Conservation (phyloP, 1,140 invertebrate species). For the Atta colombica region DNA sequence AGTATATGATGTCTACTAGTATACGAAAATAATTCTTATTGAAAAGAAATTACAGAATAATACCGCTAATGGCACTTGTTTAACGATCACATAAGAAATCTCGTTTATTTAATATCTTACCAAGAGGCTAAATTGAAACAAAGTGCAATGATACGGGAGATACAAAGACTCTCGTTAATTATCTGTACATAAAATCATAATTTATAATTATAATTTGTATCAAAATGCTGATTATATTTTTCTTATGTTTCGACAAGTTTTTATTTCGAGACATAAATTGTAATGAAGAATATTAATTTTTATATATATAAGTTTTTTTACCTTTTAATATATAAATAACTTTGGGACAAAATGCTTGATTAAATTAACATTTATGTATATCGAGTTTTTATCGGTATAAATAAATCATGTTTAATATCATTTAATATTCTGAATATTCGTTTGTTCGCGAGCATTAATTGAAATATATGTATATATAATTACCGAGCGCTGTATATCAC, state of each 20-base stretch:
- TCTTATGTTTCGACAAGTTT: background rate
- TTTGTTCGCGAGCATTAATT: background rate
- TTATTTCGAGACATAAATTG: background rate
- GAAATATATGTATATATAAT: constrained; percentile 45
- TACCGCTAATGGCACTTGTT: constrained; percentile 28
- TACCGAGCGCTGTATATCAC: constrained; percentile 8
- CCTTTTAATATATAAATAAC: constrained; percentile 17
- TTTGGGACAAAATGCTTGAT: background rate
- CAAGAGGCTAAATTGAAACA: background rate
- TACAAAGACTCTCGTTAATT: constrained; percentile 6
- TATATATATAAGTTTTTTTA: background rate
- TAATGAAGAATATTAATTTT: background rate
- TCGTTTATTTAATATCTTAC: background rate
- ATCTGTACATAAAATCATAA: constrained; percentile 13
- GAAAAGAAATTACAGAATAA: constrained; percentile 31
- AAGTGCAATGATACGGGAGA: background rate
- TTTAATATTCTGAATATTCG: constrained; percentile 19
- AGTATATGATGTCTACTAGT: constrained; percentile 17
- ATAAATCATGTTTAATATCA: constrained; percentile 9
- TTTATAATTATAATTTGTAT: background rate
- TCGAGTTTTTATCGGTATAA: constrained; percentile 1
- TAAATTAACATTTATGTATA: constrained; percentile 9
- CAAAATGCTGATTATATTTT: background rate
- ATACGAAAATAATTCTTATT: constrained; percentile 56
- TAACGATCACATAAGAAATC: background rate